Evolutionary conservation across 2,113 vertebrate species (phyloP), one percentile per base, ranked within the genome.

Genomic region (Serinus canaria): DNA sequence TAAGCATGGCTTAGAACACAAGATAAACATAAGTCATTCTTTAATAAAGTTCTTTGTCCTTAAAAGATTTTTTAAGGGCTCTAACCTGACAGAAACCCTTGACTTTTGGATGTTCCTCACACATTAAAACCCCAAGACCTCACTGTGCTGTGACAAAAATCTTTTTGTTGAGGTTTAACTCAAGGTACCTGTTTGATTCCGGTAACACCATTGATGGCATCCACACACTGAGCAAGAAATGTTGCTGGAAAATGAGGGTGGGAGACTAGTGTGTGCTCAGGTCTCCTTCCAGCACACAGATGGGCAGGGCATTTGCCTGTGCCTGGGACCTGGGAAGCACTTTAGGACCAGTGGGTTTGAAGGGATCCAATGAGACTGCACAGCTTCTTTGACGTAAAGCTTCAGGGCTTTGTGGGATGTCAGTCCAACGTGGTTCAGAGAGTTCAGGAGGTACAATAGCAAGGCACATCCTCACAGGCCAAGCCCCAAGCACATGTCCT

Each of bases 291-390:
- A 35, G 39, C 18, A 79, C 2, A 3, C 12, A 35, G 24, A 21
- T 4, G 19, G 28, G 15, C 53, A 83, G n/a, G 46, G 16, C 5
- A 2, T n/a, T 49, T 28, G 28, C 8, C 50, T 46, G 20, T 11
- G 20, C 41, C 39, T 39, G 35, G 31, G 31, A 87, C 13, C 39
- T 35, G 46, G 49, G 55, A 63, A 87, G 50, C 18, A 68, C 17
- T 78, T 63, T 0, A 2, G 41, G 58, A 68, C 35, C 6, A 2
- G 58, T 31, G 22, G 11, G 6, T 80, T 87, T 2, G 0, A 43
- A 80, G 56, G 10, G 13, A 62, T 15, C n/a, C n/a, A 43, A 12
- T 6, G 30, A 41, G 46, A 63, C n/a, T 2, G 11, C 28, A 41
- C 3, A 21, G 7, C 47, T 43, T 60, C 72, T 62, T 70, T 27